Conservation (phyloP, 2,888 invertebrate genomes). For the Eilema caniola region DNA sequence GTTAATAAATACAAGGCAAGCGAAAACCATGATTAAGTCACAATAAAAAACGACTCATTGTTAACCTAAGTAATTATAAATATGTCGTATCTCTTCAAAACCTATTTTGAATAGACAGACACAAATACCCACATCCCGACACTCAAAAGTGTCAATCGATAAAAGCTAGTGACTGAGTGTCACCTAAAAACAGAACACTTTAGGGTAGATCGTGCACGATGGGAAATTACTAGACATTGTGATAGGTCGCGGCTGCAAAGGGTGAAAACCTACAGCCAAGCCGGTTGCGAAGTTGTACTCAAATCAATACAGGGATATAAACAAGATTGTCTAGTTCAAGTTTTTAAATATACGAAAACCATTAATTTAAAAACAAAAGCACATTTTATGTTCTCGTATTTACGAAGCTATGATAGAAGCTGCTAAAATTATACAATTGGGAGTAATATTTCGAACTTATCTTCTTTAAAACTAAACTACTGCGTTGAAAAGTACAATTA, state of each 20-base stretch:
- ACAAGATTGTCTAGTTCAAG: not conserved
- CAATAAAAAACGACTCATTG: not conserved
- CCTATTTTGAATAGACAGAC: conserved; percentile 8
- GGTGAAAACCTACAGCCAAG: conserved; percentile 40
- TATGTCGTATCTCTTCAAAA: not conserved
- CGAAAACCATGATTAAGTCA: not conserved
- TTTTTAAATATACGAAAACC: not conserved
- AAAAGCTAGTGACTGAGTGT: conserved; percentile 34
- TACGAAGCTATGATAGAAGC: not conserved
- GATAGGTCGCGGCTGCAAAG: conserved; percentile 69
- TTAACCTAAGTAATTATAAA: not conserved
- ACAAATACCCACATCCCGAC: conserved; percentile 17
- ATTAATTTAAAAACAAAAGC: too few species aligned
- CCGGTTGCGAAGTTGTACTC: not conserved
- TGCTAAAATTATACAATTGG: not conserved
- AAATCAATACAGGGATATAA: not conserved
- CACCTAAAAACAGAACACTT: conserved; percentile 41
- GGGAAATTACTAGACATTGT: conserved; percentile 66
- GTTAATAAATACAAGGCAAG: not conserved
- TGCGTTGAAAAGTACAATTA: not conserved
- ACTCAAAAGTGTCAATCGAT: conserved; percentile 47
- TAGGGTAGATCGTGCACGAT: conserved; percentile 50
- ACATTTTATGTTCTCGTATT: too few species aligned
- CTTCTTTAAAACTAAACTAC: not conserved
- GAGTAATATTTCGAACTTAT: not conserved